phyloP scores from a whole-genome alignment of 2,113 vertebrate genomes.

The Telmatochromis bifrenatus region DNA sequence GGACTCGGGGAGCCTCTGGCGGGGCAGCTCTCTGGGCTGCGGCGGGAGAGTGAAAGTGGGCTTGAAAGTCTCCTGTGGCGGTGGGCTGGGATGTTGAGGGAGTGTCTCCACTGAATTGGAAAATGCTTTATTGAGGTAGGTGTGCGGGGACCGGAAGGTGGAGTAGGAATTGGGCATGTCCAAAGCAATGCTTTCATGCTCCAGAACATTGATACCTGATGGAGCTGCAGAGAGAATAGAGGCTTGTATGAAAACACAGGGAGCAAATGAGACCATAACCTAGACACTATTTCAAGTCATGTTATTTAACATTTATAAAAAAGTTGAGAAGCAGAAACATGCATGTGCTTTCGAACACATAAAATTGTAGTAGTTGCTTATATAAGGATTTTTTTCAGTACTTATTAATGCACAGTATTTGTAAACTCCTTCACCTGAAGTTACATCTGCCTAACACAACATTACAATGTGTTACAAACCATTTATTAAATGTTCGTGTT shows the following conservation, averaged over 20 bases:
- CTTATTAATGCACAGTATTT: neutral
- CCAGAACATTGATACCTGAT: slow-evolving; percentile 65
- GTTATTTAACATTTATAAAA: neutral
- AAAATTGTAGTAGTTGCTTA: neutral
- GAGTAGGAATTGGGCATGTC: slow-evolving; percentile 57
- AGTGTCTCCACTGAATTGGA: neutral
- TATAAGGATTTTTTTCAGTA: neutral
- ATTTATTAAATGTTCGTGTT: neutral
- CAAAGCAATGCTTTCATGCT: slow-evolving; percentile 71
- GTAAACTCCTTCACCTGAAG: neutral
- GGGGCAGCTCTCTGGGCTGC: slow-evolving; percentile 64
- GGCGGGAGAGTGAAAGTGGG: slow-evolving; percentile 12
- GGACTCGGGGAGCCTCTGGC: slow-evolving; percentile 69
- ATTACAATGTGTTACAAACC: neutral
- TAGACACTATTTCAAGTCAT: neutral
- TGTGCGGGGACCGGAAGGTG: slow-evolving; percentile 44
- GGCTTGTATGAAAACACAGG: neutral
- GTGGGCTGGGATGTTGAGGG: neutral
- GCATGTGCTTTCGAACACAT: neutral
- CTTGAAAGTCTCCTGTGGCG: neutral
- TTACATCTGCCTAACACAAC: neutral
- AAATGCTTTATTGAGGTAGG: neutral
- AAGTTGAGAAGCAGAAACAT: neutral
- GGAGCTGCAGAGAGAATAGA: slow-evolving; percentile 51
- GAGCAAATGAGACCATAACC: neutral